A percentile compares a stretch with the other conserved stretches of the same genome.
phyloP scores from a whole-genome alignment of 2,797 vertebrate species.

The Pristis pectinata region DNA sequence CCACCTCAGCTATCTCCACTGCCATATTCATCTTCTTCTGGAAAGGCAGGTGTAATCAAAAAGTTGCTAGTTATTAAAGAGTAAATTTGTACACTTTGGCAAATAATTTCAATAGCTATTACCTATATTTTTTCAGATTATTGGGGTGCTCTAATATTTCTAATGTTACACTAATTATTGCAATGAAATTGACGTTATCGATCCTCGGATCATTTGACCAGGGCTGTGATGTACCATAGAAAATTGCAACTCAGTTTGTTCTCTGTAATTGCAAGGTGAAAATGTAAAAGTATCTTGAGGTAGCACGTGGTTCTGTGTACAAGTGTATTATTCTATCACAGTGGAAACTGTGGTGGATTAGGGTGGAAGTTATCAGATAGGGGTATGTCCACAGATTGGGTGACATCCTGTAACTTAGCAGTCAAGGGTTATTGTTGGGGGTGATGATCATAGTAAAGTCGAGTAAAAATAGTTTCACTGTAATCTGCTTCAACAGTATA shows the following conservation, averaged over 20 bases:
- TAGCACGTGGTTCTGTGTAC: neutral
- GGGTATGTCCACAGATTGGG: neutral
- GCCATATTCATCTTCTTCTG: conserved; percentile 46
- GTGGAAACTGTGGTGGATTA: neutral
- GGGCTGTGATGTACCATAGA: neutral
- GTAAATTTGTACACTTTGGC: neutral
- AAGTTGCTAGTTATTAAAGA: neutral
- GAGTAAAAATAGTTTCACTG: neutral
- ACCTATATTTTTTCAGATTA: neutral
- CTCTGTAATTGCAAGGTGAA: neutral
- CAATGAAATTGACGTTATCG: neutral
- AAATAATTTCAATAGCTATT: neutral
- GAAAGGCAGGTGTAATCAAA: conserved; percentile 50
- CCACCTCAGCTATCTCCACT: conserved; percentile 78
- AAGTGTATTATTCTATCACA: neutral
- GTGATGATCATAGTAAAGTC: neutral
- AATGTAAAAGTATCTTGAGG: neutral
- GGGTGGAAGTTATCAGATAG: neutral
- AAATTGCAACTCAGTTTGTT: neutral
- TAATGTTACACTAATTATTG: neutral
- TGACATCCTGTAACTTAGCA: neutral
- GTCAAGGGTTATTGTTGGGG: neutral
- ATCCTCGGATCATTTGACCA: neutral
- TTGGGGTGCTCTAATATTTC: neutral
- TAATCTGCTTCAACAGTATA: neutral